Evolutionary conservation across 2,797 vertebrate genomes (phyloP), one percentile per base, ranked within the genome.

Genomic region (Neosalanx taihuensis): DNA sequence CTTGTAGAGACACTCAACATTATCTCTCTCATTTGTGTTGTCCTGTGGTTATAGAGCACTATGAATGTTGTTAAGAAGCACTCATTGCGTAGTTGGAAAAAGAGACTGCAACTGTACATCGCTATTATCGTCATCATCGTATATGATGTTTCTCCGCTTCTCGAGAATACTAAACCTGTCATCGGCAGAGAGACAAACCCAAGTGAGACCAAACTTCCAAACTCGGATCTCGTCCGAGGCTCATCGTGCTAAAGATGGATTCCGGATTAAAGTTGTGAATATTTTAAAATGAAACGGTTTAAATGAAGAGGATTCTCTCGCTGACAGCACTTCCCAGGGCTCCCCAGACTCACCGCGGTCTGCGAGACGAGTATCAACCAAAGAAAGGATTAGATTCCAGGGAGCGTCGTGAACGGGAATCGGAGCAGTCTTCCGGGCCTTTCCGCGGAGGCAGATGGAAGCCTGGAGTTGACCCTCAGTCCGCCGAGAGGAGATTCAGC

Each of bases 311-410:
- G 75, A 83, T 76, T 82, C 64, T 31, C 65, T n/a, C 35, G 80
- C 82, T 78, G 71, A 79, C 72, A 70, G 41, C 31, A 67, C 75
- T 79, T 83, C 82, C 83, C 65, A 79, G 81, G 81, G 83, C 83
- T 66, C 72, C 76, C 76, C 67, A 53, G 13, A 6, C 37, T 41
- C 9, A 41, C 81, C 80, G 80, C 1, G 86, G 85, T 78, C 77
- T 85, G 79, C 81, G 76, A 79, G 87, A 88, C 87, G 26, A 88
- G 87, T 87, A 86, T 84, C 83, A 41, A 80, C 82, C 88, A 84
- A 78, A 68, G 72, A 72, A 70, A 84, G 81, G 84, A 85, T 78
- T 76, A 53, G 83, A 64, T 71, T 69, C 74, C 82, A 78, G 85
- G 33, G 70, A 79, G 74, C 61, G 73, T 86, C 82, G 80, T 57